These are phyloP conservation scores for Therioaphis trifolii DNA, from an alignment of 2,888 invertebrate species.

Conservation along the genomic window DNA sequence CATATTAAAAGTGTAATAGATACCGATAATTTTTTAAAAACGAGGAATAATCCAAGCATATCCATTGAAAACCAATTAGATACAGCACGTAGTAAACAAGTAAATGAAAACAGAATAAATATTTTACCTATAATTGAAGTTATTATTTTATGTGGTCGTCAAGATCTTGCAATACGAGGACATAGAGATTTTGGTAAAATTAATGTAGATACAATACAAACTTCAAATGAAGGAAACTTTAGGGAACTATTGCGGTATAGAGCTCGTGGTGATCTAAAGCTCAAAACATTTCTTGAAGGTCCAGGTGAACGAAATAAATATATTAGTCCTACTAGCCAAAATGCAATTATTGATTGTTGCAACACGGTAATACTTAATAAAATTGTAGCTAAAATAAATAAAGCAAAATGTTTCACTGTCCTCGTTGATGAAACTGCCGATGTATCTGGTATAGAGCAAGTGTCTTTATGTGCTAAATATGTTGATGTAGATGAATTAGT, in stretches of 20 bases:
- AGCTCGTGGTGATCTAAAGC: not conserved
- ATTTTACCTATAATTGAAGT: not conserved
- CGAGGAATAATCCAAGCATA: not conserved
- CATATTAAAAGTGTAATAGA: not conserved
- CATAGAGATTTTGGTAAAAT: constrained; percentile 11
- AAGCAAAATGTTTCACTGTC: not conserved
- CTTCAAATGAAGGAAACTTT: not conserved
- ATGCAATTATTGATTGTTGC: not conserved
- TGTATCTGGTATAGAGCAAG: not conserved
- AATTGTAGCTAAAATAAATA: constrained; percentile 4
- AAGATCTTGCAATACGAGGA: not conserved
- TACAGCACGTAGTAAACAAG: constrained; percentile 1
- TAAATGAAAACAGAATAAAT: not conserved
- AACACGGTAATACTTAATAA: not conserved
- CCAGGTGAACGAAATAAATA: not conserved
- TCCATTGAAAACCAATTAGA: no score
- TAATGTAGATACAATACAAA: not conserved
- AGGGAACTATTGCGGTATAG: constrained; percentile 5
- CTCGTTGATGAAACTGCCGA: not conserved
- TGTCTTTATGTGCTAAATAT: not conserved
- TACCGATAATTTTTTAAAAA: constrained; percentile 17
- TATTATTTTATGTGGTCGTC: not conserved
- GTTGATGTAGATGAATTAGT: not conserved
- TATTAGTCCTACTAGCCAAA: not conserved
- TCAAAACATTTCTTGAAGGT: not conserved